These are phyloP conservation scores for Chelonus formosanus DNA, from an alignment of 2,888 invertebrate genomes.

Conservation along the genomic window DNA sequence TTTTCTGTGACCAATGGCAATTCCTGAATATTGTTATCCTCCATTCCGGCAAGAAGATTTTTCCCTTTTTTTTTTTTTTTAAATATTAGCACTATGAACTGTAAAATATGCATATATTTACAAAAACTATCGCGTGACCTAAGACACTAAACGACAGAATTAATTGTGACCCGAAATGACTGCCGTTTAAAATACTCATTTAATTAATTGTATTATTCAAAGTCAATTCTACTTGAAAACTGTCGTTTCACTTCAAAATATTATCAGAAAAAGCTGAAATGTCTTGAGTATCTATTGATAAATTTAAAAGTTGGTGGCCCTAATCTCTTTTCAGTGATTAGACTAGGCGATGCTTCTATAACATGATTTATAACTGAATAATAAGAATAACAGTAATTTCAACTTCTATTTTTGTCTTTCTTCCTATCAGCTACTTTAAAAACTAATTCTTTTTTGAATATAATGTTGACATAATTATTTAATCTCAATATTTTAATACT, in stretches of 20 bases:
- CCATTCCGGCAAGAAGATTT: neutral
- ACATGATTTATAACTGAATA: no score
- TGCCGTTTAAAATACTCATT: conserved; percentile 10
- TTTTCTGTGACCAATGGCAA: conserved; percentile 1
- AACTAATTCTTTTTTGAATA: no score
- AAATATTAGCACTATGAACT: neutral
- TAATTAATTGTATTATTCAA: conserved; percentile 13
- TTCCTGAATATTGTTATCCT: conserved; percentile 11
- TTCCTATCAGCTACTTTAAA: no score
- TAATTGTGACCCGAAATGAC: conserved; percentile 6
- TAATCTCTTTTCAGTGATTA: neutral
- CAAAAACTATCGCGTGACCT: no score
- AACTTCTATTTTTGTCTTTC: no score
- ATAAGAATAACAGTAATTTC: no score
- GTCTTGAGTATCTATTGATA: neutral
- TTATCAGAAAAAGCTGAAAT: conserved; percentile 6
- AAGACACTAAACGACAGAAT: neutral
- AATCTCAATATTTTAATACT: no score
- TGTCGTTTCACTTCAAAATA: conserved; percentile 14
- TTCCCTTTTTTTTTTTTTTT: conserved; percentile 8
- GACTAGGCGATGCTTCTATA: neutral
- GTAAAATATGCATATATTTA: neutral
- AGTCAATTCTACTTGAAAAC: conserved; percentile 9
- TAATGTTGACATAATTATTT: no score
- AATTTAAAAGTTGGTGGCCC: conserved; percentile 9